A percentile compares a stretch with the other conserved stretches of the same genome.
These are phyloP conservation scores for Corapipo altera DNA, from an alignment of 2,113 vertebrate species.

Conservation along the genomic window DNA sequence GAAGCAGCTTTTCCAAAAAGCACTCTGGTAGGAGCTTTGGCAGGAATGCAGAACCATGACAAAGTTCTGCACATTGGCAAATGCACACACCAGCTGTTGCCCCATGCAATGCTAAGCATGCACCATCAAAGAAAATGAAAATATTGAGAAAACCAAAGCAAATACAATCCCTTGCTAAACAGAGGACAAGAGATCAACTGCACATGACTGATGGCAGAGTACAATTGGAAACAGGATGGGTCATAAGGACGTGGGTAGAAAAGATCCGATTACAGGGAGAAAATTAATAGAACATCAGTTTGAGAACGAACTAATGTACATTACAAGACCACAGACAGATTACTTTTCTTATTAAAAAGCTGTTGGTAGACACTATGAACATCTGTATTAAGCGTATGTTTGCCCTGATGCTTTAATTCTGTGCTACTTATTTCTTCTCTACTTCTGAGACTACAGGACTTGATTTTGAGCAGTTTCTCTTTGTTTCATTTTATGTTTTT, in stretches of 20 bases:
- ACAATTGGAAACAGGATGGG: not conserved
- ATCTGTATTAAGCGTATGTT: not conserved
- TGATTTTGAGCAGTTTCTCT: not conserved
- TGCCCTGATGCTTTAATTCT: not conserved
- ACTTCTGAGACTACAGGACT: not conserved
- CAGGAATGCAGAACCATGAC: rapidly evolving
- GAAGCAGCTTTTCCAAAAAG: not conserved
- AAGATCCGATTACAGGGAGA: not conserved
- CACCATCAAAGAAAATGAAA: not conserved
- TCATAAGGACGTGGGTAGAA: not conserved
- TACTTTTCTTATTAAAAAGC: not conserved
- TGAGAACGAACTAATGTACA: not conserved
- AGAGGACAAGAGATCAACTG: not conserved
- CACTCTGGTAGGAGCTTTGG: not conserved
- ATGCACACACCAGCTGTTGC: not conserved
- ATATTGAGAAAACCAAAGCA: not conserved
- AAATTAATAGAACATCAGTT: not conserved
- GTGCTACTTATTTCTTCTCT: not conserved
- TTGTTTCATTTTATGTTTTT: not conserved
- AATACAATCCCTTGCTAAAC: not conserved
- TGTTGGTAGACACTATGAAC: not conserved
- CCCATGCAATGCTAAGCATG: not conserved
- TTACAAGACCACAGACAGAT: not conserved
- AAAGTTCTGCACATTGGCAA: not conserved
- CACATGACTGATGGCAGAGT: not conserved